Evolutionary conservation across 2,888 invertebrate species (phyloP).

Genomic region (Drosophila anomelani): DNA sequence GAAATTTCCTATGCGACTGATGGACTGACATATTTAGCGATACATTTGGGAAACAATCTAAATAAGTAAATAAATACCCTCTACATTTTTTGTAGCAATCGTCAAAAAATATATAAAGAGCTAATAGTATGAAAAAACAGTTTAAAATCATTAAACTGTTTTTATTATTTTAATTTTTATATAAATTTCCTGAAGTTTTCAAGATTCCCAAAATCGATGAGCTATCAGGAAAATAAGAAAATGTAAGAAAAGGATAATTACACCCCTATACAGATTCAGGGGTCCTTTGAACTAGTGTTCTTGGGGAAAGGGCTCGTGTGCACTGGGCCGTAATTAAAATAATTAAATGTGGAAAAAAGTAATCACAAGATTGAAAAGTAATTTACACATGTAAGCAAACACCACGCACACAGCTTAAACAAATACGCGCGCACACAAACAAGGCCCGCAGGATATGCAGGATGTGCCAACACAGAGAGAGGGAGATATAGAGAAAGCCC

Average conservation of each 20-base stretch:
- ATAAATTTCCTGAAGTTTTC: no score
- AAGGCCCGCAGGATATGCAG: slow-evolving; percentile 76
- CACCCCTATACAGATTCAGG: background rate
- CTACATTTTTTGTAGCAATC: no score
- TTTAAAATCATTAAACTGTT: no score
- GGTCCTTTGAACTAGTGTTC: slow-evolving; percentile 24
- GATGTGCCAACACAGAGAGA: background rate
- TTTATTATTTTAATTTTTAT: no score
- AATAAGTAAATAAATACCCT: no score
- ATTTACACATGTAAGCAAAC: slow-evolving; percentile 80
- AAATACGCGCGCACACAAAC: slow-evolving; percentile 70
- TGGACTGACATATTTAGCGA: no score
- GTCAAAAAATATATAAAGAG: no score
- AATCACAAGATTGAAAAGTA: slow-evolving; percentile 81
- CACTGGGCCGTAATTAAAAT: slow-evolving; percentile 81
- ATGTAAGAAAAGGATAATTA: background rate
- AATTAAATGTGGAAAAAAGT: slow-evolving; percentile 80
- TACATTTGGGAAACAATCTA: no score
- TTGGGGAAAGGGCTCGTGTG: slow-evolving; percentile 41
- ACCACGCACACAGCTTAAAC: slow-evolving; percentile 59
- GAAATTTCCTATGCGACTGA: no score
- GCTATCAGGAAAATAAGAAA: background rate
- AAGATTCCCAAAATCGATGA: background rate
- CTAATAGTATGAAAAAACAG: no score
- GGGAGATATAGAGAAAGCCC: slow-evolving; percentile 11